phyloP scores from a whole-genome alignment of 2,113 vertebrate species.

The Cynocephalus volans region DNA sequence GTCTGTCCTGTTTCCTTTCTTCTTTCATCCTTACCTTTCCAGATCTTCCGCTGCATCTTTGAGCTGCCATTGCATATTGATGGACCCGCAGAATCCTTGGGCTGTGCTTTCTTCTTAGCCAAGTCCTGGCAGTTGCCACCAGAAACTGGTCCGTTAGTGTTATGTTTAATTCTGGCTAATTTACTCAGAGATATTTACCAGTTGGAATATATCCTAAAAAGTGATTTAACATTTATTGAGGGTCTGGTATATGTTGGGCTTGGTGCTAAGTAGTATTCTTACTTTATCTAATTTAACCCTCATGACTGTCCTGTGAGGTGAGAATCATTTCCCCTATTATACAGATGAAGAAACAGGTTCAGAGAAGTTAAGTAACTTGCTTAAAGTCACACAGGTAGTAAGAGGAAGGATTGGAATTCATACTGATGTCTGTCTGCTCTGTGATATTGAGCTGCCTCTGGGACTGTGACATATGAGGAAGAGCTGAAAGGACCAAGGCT shows the following conservation, averaged over 20 bases:
- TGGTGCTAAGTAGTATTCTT: slow-evolving; percentile 22
- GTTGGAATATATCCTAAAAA: slow-evolving; percentile 53
- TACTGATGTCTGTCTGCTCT: background rate
- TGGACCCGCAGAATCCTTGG: background rate
- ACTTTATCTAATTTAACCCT: slow-evolving; percentile 59
- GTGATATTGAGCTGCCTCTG: background rate
- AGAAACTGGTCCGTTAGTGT: slow-evolving; percentile 44
- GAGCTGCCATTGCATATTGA: background rate
- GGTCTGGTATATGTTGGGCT: slow-evolving; percentile 44
- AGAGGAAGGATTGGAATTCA: slow-evolving; percentile 13
- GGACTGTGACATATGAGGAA: background rate
- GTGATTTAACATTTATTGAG: slow-evolving; percentile 43
- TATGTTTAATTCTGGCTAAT: slow-evolving; percentile 49
- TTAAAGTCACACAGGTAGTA: slow-evolving; percentile 63
- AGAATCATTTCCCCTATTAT: slow-evolving; percentile 55
- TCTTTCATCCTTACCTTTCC: background rate
- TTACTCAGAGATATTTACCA: slow-evolving; percentile 47
- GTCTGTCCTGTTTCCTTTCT: slow-evolving; percentile 6
- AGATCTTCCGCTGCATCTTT: slow-evolving; percentile 17
- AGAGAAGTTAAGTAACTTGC: slow-evolving; percentile 40
- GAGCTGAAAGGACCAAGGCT: background rate
- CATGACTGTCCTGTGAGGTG: background rate
- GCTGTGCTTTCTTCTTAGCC: slow-evolving; percentile 32
- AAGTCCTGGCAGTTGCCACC: background rate
- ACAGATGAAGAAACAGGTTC: slow-evolving; percentile 51